These are phyloP conservation scores for Spizella passerina DNA, from an alignment of 2,797 vertebrate species.

Conservation along the genomic window DNA sequence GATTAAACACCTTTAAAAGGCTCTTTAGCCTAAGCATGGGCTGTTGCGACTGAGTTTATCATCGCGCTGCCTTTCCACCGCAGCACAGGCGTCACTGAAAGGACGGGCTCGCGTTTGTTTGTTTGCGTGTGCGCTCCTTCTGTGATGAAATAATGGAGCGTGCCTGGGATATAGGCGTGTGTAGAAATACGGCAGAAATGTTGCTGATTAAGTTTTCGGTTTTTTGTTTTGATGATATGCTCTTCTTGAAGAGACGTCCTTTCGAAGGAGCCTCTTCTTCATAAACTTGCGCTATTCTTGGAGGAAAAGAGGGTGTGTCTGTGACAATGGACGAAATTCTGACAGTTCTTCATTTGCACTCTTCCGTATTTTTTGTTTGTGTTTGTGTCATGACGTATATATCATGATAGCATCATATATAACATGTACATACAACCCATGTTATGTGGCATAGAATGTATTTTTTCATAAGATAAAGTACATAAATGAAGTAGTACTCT, in stretches of 20 bases:
- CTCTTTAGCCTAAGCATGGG: neutral
- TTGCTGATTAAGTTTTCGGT: neutral
- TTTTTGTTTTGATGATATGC: neutral
- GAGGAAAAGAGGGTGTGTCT: accelerated
- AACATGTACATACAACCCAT: neutral
- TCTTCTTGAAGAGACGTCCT: neutral
- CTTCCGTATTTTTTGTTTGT: neutral
- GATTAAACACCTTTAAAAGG: neutral
- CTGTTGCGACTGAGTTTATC: neutral
- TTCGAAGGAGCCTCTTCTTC: neutral
- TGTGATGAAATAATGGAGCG: neutral
- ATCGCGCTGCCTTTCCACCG: accelerated
- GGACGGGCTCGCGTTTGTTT: no score
- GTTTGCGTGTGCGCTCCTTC: neutral
- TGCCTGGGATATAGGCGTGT: neutral
- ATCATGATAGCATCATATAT: neutral
- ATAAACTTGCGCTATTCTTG: neutral
- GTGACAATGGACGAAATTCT: neutral
- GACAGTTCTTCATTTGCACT: neutral
- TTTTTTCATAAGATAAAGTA: neutral
- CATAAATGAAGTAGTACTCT: accelerated
- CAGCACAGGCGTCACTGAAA: neutral
- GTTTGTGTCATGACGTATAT: neutral
- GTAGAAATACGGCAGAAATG: accelerated
- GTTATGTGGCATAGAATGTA: neutral